These are phyloP conservation scores for Aix galericulata DNA, from an alignment of 2,113 vertebrate genomes.

Conservation along the genomic window DNA sequence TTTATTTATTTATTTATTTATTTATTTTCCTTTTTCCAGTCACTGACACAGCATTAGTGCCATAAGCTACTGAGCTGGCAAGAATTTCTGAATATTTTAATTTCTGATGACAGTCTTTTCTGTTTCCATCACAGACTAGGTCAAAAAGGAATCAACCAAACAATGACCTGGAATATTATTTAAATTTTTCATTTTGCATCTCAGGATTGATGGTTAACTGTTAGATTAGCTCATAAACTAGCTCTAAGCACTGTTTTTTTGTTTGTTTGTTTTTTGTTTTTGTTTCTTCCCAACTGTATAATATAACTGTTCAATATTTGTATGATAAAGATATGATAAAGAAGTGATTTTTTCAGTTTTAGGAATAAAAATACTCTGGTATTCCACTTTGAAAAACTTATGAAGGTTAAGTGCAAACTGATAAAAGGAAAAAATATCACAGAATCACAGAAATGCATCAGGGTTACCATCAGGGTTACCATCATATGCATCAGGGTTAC, in stretches of 20 bases:
- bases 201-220: no score
- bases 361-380: not conserved
- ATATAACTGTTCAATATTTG: no score
- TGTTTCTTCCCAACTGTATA: no score
- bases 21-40: not conserved
- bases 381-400: constrained; percentile 6
- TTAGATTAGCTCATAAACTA: no score
- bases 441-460: not conserved
- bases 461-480: not conserved
- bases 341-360: not conserved
- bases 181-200: not conserved
- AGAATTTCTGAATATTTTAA: not conserved
- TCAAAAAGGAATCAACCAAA: not conserved
- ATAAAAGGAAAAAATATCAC: not conserved
- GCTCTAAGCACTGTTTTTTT: no score
- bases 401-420: not conserved
- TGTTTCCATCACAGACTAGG: constrained; percentile 1
- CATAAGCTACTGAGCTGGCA: constrained; percentile 1
- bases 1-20: no score
- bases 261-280: no score
- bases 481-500: not conserved
- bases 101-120: not conserved
- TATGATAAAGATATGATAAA: no score
- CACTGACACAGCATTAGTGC: not conserved
- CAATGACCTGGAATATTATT: not conserved